Base-by-base conservation (phyloP, 2,797 vertebrate species). In the Cuniculus paca region DNA sequence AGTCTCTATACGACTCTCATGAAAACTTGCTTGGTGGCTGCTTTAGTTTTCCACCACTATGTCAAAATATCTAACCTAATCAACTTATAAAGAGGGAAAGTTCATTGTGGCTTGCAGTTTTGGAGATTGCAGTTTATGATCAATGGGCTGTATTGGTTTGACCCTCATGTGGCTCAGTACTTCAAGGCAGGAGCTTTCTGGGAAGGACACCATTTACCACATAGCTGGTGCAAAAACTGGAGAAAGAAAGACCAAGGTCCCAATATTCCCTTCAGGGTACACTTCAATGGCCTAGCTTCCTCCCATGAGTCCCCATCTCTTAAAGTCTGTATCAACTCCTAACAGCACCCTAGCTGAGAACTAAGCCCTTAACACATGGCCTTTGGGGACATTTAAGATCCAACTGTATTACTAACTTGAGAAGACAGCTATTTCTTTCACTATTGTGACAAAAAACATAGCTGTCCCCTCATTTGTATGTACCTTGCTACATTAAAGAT, bases 401-500 rank as follows among this genome's bases (percentile, higher is more conserved):
- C n/a, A 84, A 83, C 19, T 17, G 42, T 48, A n/a, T 20, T 28
- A 48, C 39, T 48, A 58, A 36, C 56, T 79, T 63, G 24, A 90
- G 36, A 9, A 70, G 42, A 91, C 4, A 90, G 12, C 36, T 56
- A 22, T 81, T 75, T 78, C 34, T 85, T 31, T 80, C 14, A 91
- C 2, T 24, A 36, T 50, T 85, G 11, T 58, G 12, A 19, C 2
- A n/a, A 58, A 95, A 54, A 24, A 52, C 45, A 28, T 1, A 70
- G 83, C 60, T 56, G 11, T 65, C 3, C 7, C 31, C n/a, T 87
- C 34, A 54, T 14, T 79, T 42, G 12, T 36, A 6, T 56, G 6
- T 0, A 83, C 22, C 83, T 90, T 52, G 42, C 4, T 83, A 61
- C 50, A 80, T 80, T 65, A 91, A 87, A 93, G 20, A 60, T 26